phyloP scores from a whole-genome alignment of 2,888 invertebrate species.

The Eristalis tenax region DNA sequence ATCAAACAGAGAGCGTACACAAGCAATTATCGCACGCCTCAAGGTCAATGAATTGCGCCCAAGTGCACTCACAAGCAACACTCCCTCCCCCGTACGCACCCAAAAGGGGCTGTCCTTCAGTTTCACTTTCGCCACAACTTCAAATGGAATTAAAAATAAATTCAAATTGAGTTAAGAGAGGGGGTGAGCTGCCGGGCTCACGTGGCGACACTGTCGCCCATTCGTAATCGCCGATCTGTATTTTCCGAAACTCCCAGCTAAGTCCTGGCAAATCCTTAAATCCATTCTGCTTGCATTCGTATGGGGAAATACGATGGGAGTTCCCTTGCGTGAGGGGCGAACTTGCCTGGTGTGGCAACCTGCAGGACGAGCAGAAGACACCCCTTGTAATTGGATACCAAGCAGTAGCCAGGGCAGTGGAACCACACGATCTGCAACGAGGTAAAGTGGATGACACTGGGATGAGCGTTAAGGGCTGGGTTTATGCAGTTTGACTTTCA shows the following conservation, averaged over 20 bases:
- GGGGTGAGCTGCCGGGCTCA: neutral
- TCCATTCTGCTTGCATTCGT: constrained; percentile 54
- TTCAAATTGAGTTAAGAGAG: neutral
- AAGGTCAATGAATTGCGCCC: neutral
- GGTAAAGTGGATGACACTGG: too few relatives aligned
- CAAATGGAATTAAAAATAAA: neutral
- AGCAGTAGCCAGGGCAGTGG: constrained; percentile 11
- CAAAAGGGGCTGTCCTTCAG: too few relatives aligned
- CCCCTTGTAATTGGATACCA: constrained; percentile 41
- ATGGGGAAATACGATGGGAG: neutral
- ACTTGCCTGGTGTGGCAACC: too few relatives aligned
- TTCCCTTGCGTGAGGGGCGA: too few relatives aligned
- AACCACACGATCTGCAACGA: constrained; percentile 15
- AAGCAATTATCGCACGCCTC: neutral
- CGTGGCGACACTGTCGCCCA: neutral
- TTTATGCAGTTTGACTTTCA: too few relatives aligned
- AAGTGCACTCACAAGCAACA: neutral
- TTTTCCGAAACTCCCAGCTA: constrained; percentile 32
- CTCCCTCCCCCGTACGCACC: neutral
- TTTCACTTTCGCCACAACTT: neutral
- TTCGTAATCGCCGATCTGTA: neutral
- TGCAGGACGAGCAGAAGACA: too few relatives aligned
- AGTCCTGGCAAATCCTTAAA: constrained; percentile 54
- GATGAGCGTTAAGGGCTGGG: too few relatives aligned
- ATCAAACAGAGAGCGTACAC: neutral